Evolutionary conservation across 2,888 invertebrate genomes (phyloP).

Genomic region (Eulithis prunata): DNA sequence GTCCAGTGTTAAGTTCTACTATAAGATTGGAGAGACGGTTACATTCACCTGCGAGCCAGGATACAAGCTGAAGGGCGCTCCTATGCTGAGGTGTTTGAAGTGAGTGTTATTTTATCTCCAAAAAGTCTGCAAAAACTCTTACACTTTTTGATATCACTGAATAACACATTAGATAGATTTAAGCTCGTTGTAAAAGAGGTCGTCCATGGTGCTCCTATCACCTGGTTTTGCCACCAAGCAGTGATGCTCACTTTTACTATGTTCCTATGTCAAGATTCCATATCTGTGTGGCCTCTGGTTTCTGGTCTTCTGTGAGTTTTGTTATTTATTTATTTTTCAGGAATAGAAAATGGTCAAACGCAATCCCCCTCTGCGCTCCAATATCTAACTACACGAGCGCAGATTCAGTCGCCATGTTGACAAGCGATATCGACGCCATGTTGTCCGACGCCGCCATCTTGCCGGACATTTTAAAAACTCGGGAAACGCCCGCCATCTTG

Average conservation of each 20-base stretch:
- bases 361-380: conserved; percentile 90
- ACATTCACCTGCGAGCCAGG: conserved; percentile 93
- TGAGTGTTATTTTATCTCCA: conserved; percentile 50
- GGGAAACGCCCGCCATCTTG: conserved; percentile 75
- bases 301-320: neutral
- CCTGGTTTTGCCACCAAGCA: no score
- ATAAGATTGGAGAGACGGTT: conserved; percentile 93
- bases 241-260: no score
- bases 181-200: no score
- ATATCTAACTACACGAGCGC: conserved; percentile 70
- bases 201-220: no score
- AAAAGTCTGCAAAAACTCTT: no score
- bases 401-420: conserved; percentile 72
- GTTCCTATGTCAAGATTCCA: no score
- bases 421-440: conserved; percentile 78
- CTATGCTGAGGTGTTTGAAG: conserved; percentile 89
- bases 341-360: conserved; percentile 94
- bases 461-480: conserved; percentile 69
- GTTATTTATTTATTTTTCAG: conserved; percentile 59
- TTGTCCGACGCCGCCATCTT: conserved; percentile 66
- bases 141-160: no score
- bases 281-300: no score
- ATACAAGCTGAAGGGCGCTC: conserved; percentile 89
- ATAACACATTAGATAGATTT: no score
- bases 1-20: conserved; percentile 95